These are phyloP conservation scores for Corythoichthys haematopterus DNA, from an alignment of 2,113 vertebrate genomes.

Conservation along the genomic window DNA sequence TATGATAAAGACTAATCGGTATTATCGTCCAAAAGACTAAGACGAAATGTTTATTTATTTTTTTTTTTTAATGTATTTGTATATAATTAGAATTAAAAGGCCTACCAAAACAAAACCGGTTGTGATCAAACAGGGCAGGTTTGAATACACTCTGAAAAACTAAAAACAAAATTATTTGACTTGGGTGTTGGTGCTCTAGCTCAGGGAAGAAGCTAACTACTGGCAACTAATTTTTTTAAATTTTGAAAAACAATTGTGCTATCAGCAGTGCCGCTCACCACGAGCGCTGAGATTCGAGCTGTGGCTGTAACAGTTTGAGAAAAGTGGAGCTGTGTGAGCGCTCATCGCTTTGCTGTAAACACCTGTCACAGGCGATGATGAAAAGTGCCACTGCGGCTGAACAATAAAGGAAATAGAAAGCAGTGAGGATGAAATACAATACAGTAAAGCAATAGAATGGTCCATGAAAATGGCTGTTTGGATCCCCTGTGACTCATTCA, in stretches of 20 bases:
- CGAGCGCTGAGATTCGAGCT: not conserved
- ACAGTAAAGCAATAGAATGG: constrained; percentile 36
- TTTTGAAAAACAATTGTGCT: not conserved
- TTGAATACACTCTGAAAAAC: too few relatives aligned
- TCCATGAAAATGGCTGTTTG: constrained; percentile 32
- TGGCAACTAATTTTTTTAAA: too few relatives aligned
- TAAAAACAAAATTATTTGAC: too few relatives aligned
- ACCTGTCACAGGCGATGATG: constrained; percentile 48
- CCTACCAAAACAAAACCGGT: too few relatives aligned
- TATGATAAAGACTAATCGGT: too few relatives aligned
- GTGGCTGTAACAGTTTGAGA: not conserved
- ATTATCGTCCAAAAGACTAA: too few relatives aligned
- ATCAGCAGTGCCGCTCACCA: not conserved
- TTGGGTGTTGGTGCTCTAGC: too few relatives aligned
- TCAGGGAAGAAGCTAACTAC: too few relatives aligned
- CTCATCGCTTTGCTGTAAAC: constrained; percentile 43
- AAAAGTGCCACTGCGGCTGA: constrained; percentile 35
- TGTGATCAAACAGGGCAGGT: too few relatives aligned
- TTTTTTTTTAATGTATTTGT: too few relatives aligned
- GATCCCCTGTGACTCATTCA: constrained; percentile 53
- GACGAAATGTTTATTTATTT: too few relatives aligned
- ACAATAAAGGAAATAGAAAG: constrained; percentile 56
- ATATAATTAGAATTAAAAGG: too few relatives aligned
- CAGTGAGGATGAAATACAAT: constrained; percentile 50
- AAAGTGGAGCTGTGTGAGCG: constrained; percentile 2